phyloP scores from a whole-genome alignment of 1,140 invertebrate genomes.

The Eueides isabella region DNA sequence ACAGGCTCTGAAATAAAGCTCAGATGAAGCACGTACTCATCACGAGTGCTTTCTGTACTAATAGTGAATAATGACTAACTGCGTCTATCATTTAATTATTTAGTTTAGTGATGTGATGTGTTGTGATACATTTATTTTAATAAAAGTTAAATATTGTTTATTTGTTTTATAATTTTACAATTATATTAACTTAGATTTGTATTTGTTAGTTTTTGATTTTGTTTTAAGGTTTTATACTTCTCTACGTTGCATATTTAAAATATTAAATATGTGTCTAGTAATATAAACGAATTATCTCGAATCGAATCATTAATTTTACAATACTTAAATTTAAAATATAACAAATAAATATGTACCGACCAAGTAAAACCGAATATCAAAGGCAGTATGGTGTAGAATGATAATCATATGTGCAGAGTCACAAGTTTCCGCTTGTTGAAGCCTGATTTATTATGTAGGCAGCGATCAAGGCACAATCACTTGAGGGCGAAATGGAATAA shows the following conservation, averaged over 20 bases:
- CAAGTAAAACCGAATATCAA: neutral
- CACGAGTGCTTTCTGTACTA: neutral
- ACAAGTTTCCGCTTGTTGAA: slow-evolving; percentile 21
- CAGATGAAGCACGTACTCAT: neutral
- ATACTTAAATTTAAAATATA: neutral
- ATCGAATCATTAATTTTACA: neutral
- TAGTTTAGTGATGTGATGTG: slow-evolving; percentile 1
- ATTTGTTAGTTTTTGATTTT: neutral
- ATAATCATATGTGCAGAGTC: slow-evolving; percentile 10
- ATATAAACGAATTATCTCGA: too few relatives aligned
- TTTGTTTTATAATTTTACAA: neutral
- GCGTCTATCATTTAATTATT: neutral
- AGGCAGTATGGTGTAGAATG: neutral
- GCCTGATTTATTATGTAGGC: slow-evolving; percentile 40
- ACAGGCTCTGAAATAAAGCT: neutral
- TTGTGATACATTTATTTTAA: neutral
- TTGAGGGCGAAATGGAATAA: slow-evolving; percentile 39
- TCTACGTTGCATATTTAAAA: too few relatives aligned
- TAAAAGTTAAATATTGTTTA: neutral
- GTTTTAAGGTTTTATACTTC: too few relatives aligned
- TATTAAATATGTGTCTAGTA: too few relatives aligned
- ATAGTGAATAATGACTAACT: neutral
- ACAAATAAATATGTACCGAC: neutral
- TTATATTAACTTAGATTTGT: neutral
- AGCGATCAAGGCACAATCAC: slow-evolving; percentile 33